Evolutionary conservation across 1,140 invertebrate genomes (phyloP).

Genomic region (Drosophila prosaltans): DNA sequence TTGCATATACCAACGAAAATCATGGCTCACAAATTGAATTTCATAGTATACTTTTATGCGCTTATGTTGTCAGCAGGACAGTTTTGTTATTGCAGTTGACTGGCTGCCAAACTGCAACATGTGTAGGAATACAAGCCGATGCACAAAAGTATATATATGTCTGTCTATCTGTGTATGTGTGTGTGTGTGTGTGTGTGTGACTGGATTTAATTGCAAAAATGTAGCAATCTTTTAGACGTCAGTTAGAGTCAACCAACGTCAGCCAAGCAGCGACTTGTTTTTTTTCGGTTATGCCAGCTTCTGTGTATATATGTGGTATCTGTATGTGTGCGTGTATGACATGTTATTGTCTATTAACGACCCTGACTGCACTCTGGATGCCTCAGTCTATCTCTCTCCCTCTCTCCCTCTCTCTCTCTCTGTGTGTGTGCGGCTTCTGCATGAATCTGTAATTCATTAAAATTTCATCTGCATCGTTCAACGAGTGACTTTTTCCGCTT

Average conservation of each 20-base stretch:
- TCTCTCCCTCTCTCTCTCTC: background rate
- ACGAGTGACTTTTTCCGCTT: constrained; percentile 82
- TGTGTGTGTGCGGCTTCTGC: constrained; percentile 56
- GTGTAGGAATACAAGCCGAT: constrained; percentile 42
- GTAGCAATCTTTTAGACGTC: constrained; percentile 76
- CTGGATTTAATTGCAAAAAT: constrained; percentile 78
- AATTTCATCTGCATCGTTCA: constrained; percentile 81
- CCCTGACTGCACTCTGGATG: constrained; percentile 53
- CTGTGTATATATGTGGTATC: constrained; percentile 2
- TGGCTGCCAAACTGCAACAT: constrained; percentile 66
- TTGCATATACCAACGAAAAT: constrained; percentile 28
- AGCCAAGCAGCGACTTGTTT: background rate
- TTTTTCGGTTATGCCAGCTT: constrained; percentile 70
- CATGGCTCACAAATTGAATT: constrained; percentile 71
- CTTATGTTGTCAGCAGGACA: constrained; percentile 77
- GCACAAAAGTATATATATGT: constrained; percentile 14
- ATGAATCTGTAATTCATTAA: constrained; percentile 82
- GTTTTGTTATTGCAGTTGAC: constrained; percentile 54
- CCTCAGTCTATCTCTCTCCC: background rate
- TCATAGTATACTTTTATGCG: constrained; percentile 60
- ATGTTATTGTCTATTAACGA: constrained; percentile 73
- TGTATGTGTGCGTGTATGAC: constrained; percentile 34
- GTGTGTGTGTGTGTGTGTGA: constrained; percentile 34
- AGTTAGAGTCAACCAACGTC: constrained; percentile 33
- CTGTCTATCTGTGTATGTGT: background rate